These are phyloP conservation scores for Nerophis lumbriciformis DNA, from an alignment of 2,113 vertebrate genomes.

Conservation along the genomic window DNA sequence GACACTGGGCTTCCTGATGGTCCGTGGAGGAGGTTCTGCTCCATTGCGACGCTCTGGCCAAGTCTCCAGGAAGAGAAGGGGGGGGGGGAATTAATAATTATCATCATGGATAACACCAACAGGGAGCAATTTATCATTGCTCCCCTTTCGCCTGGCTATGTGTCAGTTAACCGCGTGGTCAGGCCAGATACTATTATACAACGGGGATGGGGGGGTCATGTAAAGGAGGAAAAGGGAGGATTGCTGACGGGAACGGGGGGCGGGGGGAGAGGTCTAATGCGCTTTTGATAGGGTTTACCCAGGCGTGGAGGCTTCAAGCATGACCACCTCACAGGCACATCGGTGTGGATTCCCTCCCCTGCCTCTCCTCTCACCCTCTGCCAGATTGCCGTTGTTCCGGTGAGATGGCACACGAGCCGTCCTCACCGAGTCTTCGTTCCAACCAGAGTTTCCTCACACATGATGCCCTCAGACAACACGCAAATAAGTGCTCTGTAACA, in stretches of 20 bases:
- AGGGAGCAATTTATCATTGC: conserved; percentile 95
- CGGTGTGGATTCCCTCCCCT: conserved; percentile 51
- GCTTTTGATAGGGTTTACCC: conserved; percentile 97
- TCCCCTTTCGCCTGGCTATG: conserved; percentile 76
- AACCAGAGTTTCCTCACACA: conserved; percentile 5
- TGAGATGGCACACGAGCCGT: conserved; percentile 23
- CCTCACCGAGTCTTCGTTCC: conserved; percentile 13
- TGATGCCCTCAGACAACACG: conserved; percentile 23
- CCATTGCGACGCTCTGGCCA: conserved; percentile 45
- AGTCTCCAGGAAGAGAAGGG: conserved; percentile 62
- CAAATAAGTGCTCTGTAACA: conserved; percentile 11
- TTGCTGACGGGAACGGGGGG: conserved; percentile 32
- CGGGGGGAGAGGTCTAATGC: conserved; percentile 84
- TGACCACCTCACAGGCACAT: conserved; percentile 71
- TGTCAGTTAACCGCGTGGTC: conserved; percentile 84
- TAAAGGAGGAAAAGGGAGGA: conserved; percentile 68
- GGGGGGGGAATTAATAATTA: conserved; percentile 94
- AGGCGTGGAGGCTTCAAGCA: conserved; percentile 88
- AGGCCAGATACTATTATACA: conserved; percentile 93
- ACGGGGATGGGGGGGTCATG: conserved; percentile 66
- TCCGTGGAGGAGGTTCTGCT: conserved; percentile 56
- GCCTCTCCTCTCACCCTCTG: conserved; percentile 18
- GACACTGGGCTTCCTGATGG: conserved; percentile 51
- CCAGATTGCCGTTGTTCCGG: conserved; percentile 8
- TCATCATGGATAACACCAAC: conserved; percentile 86